Evolutionary conservation across 2,888 invertebrate genomes (phyloP), one percentile per base, ranked within the genome.

Genomic region (Pomacea canaliculata): DNA sequence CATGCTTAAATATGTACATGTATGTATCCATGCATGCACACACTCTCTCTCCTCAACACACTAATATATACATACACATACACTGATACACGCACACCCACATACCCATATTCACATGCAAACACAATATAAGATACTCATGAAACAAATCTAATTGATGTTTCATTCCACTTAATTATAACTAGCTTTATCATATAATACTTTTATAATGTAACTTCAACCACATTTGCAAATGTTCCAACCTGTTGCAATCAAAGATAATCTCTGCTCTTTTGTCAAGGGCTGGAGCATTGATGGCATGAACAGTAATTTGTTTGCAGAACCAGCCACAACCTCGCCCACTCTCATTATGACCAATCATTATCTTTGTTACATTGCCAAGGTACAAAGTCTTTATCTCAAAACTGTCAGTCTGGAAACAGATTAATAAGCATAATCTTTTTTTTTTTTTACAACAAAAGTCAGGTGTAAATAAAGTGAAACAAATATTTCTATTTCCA

Each of bases 301-400:
- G 70, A 18, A 88, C 81, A 19, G 80, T 80, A n/a, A 86, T 84
- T 23, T 81, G 78, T 49, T 85, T 85, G 81, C 87, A 87, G 76
- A 80, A 84, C 88, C 88, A 88, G 12, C 88, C 88, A 70, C 80
- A 79, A 63, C 88, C 88, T 63, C 87, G 78, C 8, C 88, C 88
- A 49, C 76, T 78, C 68, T 78, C 80, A 77, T 80, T 81, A 79
- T 87, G 88, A 68, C 86, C 86, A 79, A 88, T 81, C 60, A 84
- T 66, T 71, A 86, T 79, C 82, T 86, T 85, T 63, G 82, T 78
- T 19, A 88, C 67, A 48, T 80, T 74, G 12, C 88, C 88, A 16
- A 88, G 79, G 70, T 85, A 85, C 37, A 88, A 81, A 75, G 84
- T 81, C 49, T 82, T 83, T 49, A 87, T 59, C 10, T 81, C 83